Evolutionary conservation across 2,797 vertebrate genomes (phyloP).

Genomic region (Trematomus bernacchii): DNA sequence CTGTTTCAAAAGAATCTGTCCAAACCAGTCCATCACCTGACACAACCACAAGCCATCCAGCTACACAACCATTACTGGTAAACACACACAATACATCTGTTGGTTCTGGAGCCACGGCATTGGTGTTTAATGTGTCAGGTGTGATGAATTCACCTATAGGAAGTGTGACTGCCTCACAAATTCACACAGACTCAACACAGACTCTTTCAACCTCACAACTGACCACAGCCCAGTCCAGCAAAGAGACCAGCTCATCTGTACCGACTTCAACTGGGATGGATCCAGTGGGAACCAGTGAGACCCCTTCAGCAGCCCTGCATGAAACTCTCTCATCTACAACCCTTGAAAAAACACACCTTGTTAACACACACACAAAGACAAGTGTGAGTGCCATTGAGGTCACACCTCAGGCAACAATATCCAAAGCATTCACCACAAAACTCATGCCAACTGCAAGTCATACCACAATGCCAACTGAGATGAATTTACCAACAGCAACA

Average conservation of each 20-base stretch:
- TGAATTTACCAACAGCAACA: too few relatives aligned
- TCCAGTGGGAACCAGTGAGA: neutral
- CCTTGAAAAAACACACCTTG: neutral
- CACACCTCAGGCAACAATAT: slow-evolving; percentile 9
- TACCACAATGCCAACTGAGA: too few relatives aligned
- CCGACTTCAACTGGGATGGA: neutral
- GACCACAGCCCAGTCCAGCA: neutral
- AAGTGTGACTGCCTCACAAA: neutral
- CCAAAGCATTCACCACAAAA: too few relatives aligned
- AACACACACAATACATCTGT: neutral
- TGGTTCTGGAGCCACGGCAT: neutral
- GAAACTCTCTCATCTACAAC: neutral
- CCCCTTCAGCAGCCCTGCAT: neutral
- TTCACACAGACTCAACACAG: neutral
- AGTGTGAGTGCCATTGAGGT: neutral
- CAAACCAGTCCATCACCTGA: neutral
- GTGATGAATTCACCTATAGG: neutral
- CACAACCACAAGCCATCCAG: neutral
- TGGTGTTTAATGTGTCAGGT: too few relatives aligned
- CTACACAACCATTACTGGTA: neutral
- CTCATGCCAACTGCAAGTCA: too few relatives aligned
- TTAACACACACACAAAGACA: neutral
- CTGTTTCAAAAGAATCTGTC: neutral
- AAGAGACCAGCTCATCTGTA: neutral
- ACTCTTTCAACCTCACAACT: neutral